Evolutionary conservation across 1,140 invertebrate genomes (phyloP), one percentile per base, ranked within the genome.

Genomic region (Forficula auricularia): DNA sequence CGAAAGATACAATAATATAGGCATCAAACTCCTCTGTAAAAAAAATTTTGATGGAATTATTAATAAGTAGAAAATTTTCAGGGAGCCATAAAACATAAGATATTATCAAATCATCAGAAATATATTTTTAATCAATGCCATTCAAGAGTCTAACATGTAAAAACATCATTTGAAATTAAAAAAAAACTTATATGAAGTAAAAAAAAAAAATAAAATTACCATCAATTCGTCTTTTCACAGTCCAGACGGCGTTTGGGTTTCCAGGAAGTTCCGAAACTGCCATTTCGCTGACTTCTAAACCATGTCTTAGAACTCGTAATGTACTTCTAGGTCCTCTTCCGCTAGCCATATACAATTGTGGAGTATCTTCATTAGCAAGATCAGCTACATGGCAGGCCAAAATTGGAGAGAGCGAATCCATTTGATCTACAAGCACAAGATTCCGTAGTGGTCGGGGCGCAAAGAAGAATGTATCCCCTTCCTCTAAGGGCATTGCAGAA

Each of bases 1-100:
- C 84, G 78, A 99, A 99, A 34, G 95, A 98, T 48, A 99, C 96
- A 62, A 99, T 94, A 70, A 99, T 99, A 68, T 98, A 98, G 34
- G 95, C 88, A 77, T 99, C 96, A 75, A 74, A 98, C 60, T 92
- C 84, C 68, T 96, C 91, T 94, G 76, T 48, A 82, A 82, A 65
- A 57, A 56, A 52, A 50, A 41, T 39, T 19, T 19, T 16, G 16
- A 8, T 40, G 40, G 4, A 41, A 30, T 12, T 41, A 9, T 18
- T 18, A 19, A 39, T 3, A 27, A n/a, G n/a, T n/a, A n/a, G n/a
- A n/a, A n/a, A n/a, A n/a, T n/a, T n/a, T n/a, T n/a, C n/a, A n/a
- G n/a, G n/a, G 10, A 27, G 10, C 22, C 4, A 27, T 57, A 45
- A 43, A 36, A 48, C 4, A 40, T 40, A 40, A 40, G 16, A n/a